These are phyloP conservation scores for Bradypus variegatus DNA, from an alignment of 2,797 vertebrate species.

Conservation along the genomic window DNA sequence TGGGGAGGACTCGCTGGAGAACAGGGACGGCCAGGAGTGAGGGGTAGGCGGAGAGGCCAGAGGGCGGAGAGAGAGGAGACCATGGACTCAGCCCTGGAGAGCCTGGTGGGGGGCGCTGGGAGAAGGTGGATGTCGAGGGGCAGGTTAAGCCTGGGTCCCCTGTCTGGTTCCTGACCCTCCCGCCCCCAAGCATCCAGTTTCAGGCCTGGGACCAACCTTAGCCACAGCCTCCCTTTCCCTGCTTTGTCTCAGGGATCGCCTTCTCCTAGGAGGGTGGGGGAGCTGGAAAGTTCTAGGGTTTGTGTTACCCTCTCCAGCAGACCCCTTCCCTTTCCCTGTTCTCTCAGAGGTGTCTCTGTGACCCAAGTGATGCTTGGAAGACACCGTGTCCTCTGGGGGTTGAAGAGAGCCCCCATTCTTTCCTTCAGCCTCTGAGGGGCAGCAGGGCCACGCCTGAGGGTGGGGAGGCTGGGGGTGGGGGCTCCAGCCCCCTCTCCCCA, in stretches of 20 bases:
- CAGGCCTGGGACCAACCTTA: background rate
- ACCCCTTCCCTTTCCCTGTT: background rate
- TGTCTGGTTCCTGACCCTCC: background rate
- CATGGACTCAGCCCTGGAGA: background rate
- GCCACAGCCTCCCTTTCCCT: background rate
- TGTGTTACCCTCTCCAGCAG: background rate
- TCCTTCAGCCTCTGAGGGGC: background rate
- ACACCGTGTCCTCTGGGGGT: background rate
- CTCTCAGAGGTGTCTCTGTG: background rate
- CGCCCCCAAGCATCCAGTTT: background rate
- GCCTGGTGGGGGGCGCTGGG: background rate
- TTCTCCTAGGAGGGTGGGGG: background rate
- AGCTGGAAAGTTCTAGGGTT: background rate
- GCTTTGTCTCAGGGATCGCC: background rate
- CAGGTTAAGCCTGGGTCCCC: background rate
- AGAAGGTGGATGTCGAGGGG: background rate
- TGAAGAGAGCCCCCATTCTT: background rate
- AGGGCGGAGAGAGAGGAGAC: background rate
- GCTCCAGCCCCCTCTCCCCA: background rate
- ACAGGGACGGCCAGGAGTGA: background rate
- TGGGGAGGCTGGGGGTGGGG: background rate
- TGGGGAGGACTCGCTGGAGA: fast-evolving
- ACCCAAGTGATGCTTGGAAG: background rate
- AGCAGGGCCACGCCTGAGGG: background rate
- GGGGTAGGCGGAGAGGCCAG: background rate